phyloP scores from a whole-genome alignment of 2,888 invertebrate species.

The Mesorhabditis spiculigera region DNA sequence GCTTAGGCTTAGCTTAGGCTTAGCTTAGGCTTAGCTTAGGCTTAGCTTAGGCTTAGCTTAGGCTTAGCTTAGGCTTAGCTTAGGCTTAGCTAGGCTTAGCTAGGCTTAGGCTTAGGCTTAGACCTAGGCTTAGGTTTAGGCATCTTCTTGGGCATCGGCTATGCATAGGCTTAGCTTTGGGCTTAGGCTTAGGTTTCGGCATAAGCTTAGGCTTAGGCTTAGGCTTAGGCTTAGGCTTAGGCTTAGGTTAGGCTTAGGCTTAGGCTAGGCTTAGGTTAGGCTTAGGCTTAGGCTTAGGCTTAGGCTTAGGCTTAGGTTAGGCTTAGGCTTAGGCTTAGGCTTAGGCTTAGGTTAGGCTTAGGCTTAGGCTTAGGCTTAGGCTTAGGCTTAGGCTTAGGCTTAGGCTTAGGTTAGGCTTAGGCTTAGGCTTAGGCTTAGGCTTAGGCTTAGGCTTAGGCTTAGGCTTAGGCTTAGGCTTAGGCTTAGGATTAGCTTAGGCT shows the following conservation, averaged over 20 bases:
- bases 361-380: neutral
- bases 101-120: conserved; percentile 3
- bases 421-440: conserved; percentile 1
- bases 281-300: neutral
- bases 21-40: neutral
- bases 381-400: too few relatives aligned
- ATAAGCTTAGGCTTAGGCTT: conserved; percentile 1
- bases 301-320: neutral
- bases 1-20: neutral
- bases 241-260: conserved; percentile 1
- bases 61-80: neutral
- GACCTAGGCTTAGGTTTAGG: conserved; percentile 5
- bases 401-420: too few relatives aligned
- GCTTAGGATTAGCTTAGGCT: neutral
- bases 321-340: neutral
- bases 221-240: neutral
- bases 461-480: neutral
- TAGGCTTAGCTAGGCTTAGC: conserved; percentile 3
- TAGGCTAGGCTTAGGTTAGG: neutral
- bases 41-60: neutral
- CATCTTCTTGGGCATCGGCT: too few relatives aligned
- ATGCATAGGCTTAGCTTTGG: conserved; percentile 1
- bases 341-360: too few relatives aligned
- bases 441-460: neutral
- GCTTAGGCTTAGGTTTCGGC: neutral